Base-by-base conservation (phyloP, 2,888 invertebrate species). In the Dicyrtomina minuta region DNA sequence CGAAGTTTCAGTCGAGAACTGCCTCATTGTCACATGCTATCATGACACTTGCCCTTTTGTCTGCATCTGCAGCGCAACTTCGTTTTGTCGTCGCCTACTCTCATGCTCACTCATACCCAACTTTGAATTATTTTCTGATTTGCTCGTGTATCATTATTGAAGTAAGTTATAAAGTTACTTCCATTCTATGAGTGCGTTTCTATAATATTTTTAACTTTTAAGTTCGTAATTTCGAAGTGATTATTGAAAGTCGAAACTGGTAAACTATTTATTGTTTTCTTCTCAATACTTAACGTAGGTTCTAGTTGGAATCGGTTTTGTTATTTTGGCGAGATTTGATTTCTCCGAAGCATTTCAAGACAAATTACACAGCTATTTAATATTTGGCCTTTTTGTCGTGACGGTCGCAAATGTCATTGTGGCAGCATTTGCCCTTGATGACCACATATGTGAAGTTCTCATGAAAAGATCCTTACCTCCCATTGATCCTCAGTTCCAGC, bases 101-200 rank as follows among this genome's bases (percentile, higher is more conserved):
- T 17, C 70, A 73, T 62, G 72, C 73, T 15, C 77, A 78, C 60
- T 46, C 74, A 10, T 77, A 77, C 59, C 78, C 78, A 15, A 71
- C 70, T n/a, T 66, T 78, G 10, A 77, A 77, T 68, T 78, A 78
- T 60, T 76, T 78, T 70, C 74, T 78, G 24, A 73, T 78, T 51
- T 75, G 72, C 44, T 69, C 75, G 39, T 74, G 75, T 56, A 75
- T 77, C 46, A 66, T 77, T 44, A 70, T 78, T 51, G 78, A 78
- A 70, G 78, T 77, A 70, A 72, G 66, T 62, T 44, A 13, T 5
- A 33, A 33, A 33, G 27, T n/a, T n/a, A n/a, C 22, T 44, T 39
- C 41, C 56, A 59, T 15, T 22, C 56, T 66, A 15, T 39, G 6
- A 26, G 4, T 62, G 10, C 20, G 5, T 44, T 44, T 44, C 24